These are phyloP conservation scores for Hirtodrosophila trivittata DNA, from an alignment of 2,888 invertebrate species.

Conservation along the genomic window DNA sequence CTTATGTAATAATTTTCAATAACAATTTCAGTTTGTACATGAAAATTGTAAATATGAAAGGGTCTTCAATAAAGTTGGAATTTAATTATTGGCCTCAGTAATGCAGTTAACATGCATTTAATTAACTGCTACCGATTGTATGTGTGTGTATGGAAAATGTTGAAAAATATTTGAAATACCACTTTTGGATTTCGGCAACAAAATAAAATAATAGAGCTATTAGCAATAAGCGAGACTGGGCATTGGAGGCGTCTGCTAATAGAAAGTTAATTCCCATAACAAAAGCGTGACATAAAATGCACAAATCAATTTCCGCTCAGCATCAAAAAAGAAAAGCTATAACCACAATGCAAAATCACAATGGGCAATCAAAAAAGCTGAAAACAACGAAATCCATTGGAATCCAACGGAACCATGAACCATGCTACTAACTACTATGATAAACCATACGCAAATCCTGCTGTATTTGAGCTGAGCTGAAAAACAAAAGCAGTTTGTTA, in stretches of 20 bases:
- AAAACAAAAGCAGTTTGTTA: constrained; percentile 60
- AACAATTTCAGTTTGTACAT: too few relatives aligned
- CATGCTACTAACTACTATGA: too few relatives aligned
- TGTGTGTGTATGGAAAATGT: constrained; percentile 16
- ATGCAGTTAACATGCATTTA: constrained; percentile 28
- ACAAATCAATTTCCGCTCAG: constrained; percentile 66
- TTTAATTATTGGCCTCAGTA: constrained; percentile 20
- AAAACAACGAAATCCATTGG: constrained; percentile 17
- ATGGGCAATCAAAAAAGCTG: constrained; percentile 50
- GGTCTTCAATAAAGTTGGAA: constrained; percentile 8
- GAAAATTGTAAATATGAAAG: too few relatives aligned
- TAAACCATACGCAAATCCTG: constrained; percentile 7
- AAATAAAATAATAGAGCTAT: constrained; percentile 46
- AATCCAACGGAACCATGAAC: constrained; percentile 4
- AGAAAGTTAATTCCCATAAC: constrained; percentile 58
- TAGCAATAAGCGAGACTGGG: constrained; percentile 13
- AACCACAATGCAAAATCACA: constrained; percentile 38
- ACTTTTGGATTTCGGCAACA: constrained; percentile 12
- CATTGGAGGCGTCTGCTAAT: constrained; percentile 24
- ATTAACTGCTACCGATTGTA: constrained; percentile 29
- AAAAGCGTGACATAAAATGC: constrained; percentile 61
- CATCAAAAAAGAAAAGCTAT: constrained; percentile 17
- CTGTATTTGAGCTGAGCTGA: constrained; percentile 8
- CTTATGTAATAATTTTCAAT: too few relatives aligned
- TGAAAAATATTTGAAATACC: constrained; percentile 36